phyloP scores from a whole-genome alignment of 2,888 invertebrate genomes.

The Leptinotarsa haldemani region DNA sequence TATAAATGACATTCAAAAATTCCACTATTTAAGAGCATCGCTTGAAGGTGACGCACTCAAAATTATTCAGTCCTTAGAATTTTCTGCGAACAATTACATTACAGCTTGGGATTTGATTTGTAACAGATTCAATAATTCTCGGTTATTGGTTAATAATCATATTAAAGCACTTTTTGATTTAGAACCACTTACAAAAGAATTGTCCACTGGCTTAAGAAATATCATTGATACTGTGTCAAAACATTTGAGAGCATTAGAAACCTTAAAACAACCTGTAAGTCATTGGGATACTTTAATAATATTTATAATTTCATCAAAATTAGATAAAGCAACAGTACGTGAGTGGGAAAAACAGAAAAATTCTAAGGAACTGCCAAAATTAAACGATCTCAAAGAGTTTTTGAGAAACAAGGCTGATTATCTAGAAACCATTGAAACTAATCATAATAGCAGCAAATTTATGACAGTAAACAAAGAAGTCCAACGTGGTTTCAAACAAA shows the following conservation, averaged over 20 bases:
- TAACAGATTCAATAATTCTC: constrained; percentile 5
- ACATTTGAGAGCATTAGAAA: constrained; percentile 16
- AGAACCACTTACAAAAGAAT: constrained; percentile 14
- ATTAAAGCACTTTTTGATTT: constrained; percentile 13
- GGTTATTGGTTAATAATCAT: constrained; percentile 1
- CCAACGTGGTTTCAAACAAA: too few species aligned
- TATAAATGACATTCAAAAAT: too few species aligned
- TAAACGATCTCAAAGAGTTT: neutral
- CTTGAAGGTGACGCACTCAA: neutral
- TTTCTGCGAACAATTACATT: neutral
- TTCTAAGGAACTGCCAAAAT: too few species aligned
- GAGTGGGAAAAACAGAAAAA: too few species aligned
- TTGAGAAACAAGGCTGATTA: neutral
- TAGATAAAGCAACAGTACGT: too few species aligned
- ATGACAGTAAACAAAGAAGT: too few species aligned
- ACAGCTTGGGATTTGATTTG: constrained; percentile 17
- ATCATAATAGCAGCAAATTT: too few species aligned
- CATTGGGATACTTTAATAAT: constrained; percentile 14
- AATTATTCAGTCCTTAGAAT: neutral
- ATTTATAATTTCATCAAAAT: neutral
- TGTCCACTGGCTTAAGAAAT: constrained; percentile 1
- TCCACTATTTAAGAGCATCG: neutral
- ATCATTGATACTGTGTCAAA: constrained; percentile 8
- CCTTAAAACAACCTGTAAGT: neutral
- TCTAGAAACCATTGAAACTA: neutral